Conservation (phyloP, 2,888 invertebrate genomes). For the Steinernema hermaphroditum region DNA sequence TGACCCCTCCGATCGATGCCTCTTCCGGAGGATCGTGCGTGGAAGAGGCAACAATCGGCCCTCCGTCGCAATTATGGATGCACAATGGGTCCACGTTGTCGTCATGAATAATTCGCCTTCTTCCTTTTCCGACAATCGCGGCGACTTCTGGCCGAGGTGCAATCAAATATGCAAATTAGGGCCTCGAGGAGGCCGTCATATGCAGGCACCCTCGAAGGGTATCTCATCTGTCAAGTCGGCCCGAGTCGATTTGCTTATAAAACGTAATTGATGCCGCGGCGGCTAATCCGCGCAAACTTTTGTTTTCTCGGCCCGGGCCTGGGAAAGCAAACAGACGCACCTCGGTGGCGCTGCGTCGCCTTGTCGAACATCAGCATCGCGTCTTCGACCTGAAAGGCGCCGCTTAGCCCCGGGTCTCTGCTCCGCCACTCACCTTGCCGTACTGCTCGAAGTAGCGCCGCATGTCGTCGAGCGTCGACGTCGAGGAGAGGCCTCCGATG, state of each 20-base stretch:
- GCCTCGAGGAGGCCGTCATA: slow-evolving; percentile 10
- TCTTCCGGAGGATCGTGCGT: too few relatives aligned
- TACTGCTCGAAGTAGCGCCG: slow-evolving; percentile 99
- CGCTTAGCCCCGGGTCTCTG: not conserved
- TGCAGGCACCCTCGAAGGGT: slow-evolving; percentile 11
- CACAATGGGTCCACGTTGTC: slow-evolving; percentile 18
- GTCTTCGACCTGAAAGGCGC: slow-evolving; percentile 85
- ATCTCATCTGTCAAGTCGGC: slow-evolving; percentile 19
- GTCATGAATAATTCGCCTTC: slow-evolving; percentile 20
- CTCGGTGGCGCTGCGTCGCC: slow-evolving; percentile 99
- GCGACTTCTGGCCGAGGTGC: slow-evolving; percentile 5
- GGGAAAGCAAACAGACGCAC: too few relatives aligned
- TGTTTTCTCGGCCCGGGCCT: not conserved
- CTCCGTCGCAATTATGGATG: slow-evolving; percentile 1
- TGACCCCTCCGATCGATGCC: not conserved
- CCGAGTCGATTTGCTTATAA: not conserved
- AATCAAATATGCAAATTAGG: slow-evolving; percentile 30
- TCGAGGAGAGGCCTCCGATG: slow-evolving; percentile 98
- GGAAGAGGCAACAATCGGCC: too few relatives aligned
- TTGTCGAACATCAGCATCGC: slow-evolving; percentile 99
- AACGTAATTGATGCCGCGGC: not conserved
- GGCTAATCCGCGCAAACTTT: not conserved
- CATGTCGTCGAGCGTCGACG: slow-evolving; percentile 98
- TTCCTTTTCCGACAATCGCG: slow-evolving; percentile 19
- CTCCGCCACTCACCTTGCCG: slow-evolving; percentile 80